Conservation (phyloP, 2,797 vertebrate species). For the Semotilus atromaculatus region DNA sequence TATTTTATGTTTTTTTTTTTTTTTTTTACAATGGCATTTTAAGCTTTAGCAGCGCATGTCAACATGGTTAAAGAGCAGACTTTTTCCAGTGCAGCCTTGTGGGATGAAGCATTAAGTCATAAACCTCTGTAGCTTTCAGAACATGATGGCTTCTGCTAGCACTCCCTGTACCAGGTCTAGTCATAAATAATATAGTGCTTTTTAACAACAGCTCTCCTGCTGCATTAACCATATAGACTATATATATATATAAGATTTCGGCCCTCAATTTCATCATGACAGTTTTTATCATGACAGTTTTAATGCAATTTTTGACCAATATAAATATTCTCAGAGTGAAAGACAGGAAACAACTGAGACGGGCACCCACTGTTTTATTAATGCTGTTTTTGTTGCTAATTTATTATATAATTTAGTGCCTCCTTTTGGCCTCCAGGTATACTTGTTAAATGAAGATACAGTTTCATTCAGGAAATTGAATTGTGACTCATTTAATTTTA, state of each 20-base stretch:
- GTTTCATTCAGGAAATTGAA: neutral
- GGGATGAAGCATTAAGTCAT: slow-evolving; percentile 5
- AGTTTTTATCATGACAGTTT: no score
- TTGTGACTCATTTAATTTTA: neutral
- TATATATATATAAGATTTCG: neutral
- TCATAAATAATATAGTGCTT: slow-evolving; percentile 19
- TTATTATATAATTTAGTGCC: neutral
- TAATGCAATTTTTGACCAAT: neutral
- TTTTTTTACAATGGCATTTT: neutral
- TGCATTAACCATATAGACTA: neutral
- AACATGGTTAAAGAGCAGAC: slow-evolving; percentile 21
- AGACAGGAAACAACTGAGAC: neutral
- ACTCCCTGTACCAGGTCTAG: neutral
- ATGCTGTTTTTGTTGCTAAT: slow-evolving; percentile 22
- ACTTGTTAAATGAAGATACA: neutral
- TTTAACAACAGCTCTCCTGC: neutral
- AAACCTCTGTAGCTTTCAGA: slow-evolving; percentile 22
- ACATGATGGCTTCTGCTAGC: slow-evolving; percentile 5
- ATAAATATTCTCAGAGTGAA: slow-evolving; percentile 10
- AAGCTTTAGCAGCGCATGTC: slow-evolving; percentile 2
- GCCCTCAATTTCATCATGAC: no score
- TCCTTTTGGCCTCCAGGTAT: neutral
- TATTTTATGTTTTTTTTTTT: neutral
- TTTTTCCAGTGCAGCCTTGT: neutral
- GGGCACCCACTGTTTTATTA: slow-evolving; percentile 13